Percentiles rank a stretch among this genome's conserved stretches.
Conservation (phyloP, 2,113 vertebrate species). For the Myrmophylax atrothorax region DNA sequence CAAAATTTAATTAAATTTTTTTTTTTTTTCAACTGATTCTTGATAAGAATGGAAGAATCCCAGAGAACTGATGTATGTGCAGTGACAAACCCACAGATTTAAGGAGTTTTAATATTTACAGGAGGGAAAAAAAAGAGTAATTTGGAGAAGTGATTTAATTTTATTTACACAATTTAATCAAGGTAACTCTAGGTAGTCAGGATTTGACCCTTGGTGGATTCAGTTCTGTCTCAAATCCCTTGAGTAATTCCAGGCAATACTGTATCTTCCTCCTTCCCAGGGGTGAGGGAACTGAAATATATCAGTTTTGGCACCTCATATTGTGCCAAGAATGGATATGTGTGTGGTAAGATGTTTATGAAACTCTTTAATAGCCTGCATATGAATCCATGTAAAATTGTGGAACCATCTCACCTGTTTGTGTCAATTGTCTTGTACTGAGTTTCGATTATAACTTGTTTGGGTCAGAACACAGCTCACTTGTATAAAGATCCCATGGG, state of each 20-base stretch:
- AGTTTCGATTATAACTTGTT: background rate
- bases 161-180: background rate
- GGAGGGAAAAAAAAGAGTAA: background rate
- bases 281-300: background rate
- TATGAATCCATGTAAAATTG: background rate
- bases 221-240: background rate
- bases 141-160: background rate
- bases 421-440: background rate
- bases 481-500: background rate
- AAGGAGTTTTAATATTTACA: background rate
- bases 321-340: background rate
- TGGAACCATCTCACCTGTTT: background rate
- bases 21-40: background rate
- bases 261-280: background rate
- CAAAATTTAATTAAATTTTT: background rate
- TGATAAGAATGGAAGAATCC: background rate
- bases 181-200: background rate
- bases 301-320: background rate
- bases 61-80: background rate
- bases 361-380: background rate
- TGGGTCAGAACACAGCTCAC: background rate
- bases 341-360: background rate
- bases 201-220: background rate
- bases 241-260: background rate
- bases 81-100: background rate